These are phyloP conservation scores for Brachionus rotundiformis DNA, from an alignment of 1,140 invertebrate genomes.

Conservation along the genomic window DNA sequence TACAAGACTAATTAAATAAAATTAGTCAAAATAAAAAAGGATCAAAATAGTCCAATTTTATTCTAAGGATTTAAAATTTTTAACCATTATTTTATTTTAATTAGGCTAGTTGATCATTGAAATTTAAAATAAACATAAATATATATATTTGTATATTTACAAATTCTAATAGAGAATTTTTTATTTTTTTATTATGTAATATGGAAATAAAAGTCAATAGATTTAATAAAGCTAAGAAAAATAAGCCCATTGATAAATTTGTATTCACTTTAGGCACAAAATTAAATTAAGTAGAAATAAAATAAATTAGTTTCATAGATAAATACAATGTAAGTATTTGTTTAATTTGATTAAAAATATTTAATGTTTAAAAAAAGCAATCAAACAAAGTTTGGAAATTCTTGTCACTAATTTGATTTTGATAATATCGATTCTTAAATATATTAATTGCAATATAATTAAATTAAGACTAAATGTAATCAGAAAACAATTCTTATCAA, in stretches of 20 bases:
- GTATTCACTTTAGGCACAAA: not conserved
- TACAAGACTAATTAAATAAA: not conserved
- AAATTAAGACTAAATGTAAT: slow-evolving; percentile 11
- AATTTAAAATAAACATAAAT: not conserved
- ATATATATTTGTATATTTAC: not conserved
- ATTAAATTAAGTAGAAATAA: not conserved
- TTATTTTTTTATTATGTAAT: not conserved
- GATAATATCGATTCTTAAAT: slow-evolving; percentile 3
- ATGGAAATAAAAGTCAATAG: not conserved
- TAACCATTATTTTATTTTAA: not conserved
- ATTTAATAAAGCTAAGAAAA: not conserved
- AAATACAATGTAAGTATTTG: not conserved
- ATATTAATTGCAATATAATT: slow-evolving; percentile 18
- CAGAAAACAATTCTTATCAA: not conserved
- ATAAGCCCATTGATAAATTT: not conserved
- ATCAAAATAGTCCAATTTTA: not conserved
- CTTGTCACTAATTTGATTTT: not conserved
- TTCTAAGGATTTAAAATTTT: not conserved
- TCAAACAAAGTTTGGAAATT: slow-evolving; percentile 1
- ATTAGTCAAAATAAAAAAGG: not conserved
- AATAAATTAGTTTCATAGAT: not conserved
- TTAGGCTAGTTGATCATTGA: too few species aligned
- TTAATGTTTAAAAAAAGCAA: not conserved
- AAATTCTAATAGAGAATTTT: not conserved
- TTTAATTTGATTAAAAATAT: slow-evolving; percentile 1